Percentiles rank a stretch among this genome's conserved stretches.
Evolutionary conservation across 2,113 vertebrate genomes (phyloP).

Genomic region (Lepus americanus): DNA sequence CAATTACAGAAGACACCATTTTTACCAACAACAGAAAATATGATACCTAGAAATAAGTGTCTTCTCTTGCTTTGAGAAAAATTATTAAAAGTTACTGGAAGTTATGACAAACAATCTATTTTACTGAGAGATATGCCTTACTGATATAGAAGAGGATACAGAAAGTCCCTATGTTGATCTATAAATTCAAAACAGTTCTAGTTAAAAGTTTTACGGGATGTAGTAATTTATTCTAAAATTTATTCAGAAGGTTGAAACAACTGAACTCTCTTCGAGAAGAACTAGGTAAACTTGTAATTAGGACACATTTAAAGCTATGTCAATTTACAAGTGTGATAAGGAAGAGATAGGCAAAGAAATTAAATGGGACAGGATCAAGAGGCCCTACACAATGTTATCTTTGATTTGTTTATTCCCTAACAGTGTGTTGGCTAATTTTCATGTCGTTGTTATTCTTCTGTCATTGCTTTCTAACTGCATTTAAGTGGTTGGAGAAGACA

Average conservation of each 20-base stretch:
- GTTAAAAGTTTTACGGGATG: neutral
- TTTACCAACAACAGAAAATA: neutral
- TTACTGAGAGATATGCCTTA: neutral
- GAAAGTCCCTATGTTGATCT: neutral
- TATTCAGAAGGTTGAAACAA: neutral
- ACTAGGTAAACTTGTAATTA: neutral
- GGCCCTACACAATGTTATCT: neutral
- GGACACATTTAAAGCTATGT: neutral
- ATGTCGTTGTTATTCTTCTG: neutral
- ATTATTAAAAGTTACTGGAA: neutral
- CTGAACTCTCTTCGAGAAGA: neutral
- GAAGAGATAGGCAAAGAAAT: neutral
- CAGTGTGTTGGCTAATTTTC: neutral
- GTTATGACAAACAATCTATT: neutral
- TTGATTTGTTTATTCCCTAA: constrained; percentile 36
- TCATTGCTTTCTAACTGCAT: neutral
- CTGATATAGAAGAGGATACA: neutral
- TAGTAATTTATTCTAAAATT: neutral
- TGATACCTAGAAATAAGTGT: neutral
- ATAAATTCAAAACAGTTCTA: neutral
- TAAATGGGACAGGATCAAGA: neutral
- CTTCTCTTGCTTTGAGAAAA: neutral
- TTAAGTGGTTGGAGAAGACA: neutral
- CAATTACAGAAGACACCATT: neutral
- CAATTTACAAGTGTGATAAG: neutral